Base-by-base conservation (phyloP, 2,797 vertebrate genomes). In the Pipistrellus nathusii region DNA sequence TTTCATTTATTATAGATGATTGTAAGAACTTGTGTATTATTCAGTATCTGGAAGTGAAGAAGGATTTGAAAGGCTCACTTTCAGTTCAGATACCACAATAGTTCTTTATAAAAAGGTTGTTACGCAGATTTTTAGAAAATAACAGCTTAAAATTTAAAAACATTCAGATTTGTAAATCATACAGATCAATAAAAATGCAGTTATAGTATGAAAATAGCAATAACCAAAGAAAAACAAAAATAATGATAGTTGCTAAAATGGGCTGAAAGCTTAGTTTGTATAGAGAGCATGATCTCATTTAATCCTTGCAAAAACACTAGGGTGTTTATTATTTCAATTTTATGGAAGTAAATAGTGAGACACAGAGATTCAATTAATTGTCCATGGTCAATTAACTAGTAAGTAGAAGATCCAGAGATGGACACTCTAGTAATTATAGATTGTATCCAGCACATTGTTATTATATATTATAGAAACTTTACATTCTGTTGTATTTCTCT, bases 1-100 rank as follows among this genome's bases (percentile, higher is more conserved):
- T 71, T 68, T 96, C 94, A 78, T 96, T 95, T 59, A 88, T 96
- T 96, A 91, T 96, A 77, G 11, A 94, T 97, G 77, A 91, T 75
- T 71, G 62, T 57, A 95, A 85, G 55, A 69, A 78, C 75, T 86
- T 85, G 72, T 96, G 76, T 30, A 82, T 95, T 94, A 87, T 94
- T 97, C 77, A 93, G 59, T 77, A 82, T 85, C 80, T 91, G 69
- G 38, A 90, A 92, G 32, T 88, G 53, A 88, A 87, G 83, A 94
- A 93, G 81, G 90, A 90, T 95, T 78, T 96, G 77, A 96, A 95
- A 91, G 76, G 15, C 18, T 94, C 13, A 62, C 20, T 89, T 77
- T 93, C 32, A 84, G 71, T 27, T 93, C 35, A 72, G 41, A 71
- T 72, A 78, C 1, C 35, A 93, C 7, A 68, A n/a, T 35, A 0